Evolutionary conservation across 2,797 vertebrate species (phyloP), one percentile per base, ranked within the genome.

Genomic region (Microctenopoma stevenorrisi): DNA sequence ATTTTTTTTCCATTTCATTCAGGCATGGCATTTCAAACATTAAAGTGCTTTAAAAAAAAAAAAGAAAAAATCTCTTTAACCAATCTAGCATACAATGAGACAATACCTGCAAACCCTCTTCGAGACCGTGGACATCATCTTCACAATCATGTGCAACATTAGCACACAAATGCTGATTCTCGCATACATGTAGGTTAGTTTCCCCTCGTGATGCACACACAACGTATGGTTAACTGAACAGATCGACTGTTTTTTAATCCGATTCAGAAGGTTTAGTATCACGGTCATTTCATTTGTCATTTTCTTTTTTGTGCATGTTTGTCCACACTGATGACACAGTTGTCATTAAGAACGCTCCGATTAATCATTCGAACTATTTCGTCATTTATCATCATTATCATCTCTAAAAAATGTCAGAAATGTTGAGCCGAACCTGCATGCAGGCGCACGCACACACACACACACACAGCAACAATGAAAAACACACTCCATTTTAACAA

Each of bases 41-140:
- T 94, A 95, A 94, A 94, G 94, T 94, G 94, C 93, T 88, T 92
- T 70, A 58, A 76, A 54, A 79, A 70, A 22, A 22, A 22, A 22
- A 22, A 22, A 22, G 22, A 22, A 22, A 77, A 14, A 72, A 78
- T 83, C 77, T 86, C 48, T 81, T 75, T n/a, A 70, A 76, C 16
- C 83, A 79, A 30, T 62, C 63, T 44, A 54, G 67, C 76, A 78
- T 46, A 80, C 71, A 79, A 30, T 9, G 62, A 77, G 60, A 79
- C 64, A 58, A 87, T 3, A 68, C 52, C 64, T 60, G 74, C 4
- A 0, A 52, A 48, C 47, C 26, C 68, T 15, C 54, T 53, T 64
- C 35, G 40, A 82, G 75, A 82, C 62, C 72, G 78, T 73, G 80
- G 78, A 78, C 74, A 72, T 47, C 74, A 72, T 47, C 18, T 4